phyloP scores from a whole-genome alignment of 1,140 invertebrate genomes.

The Gryon sp. region DNA sequence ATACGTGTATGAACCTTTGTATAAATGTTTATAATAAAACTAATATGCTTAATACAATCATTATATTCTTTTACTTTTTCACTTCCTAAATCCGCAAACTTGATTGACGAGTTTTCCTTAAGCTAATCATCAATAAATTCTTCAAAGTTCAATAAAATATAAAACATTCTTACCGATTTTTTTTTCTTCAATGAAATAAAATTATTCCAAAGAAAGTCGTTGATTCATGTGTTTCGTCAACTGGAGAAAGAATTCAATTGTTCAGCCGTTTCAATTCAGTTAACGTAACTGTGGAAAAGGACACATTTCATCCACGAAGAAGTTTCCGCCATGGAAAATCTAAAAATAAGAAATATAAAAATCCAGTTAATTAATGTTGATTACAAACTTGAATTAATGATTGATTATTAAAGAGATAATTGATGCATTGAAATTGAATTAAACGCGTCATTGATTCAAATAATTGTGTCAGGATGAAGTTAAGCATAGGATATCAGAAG shows the following conservation, averaged over 20 bases:
- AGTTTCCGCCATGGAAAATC: slow-evolving; percentile 1
- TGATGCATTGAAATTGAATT: neutral
- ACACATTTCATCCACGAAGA: neutral
- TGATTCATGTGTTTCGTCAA: slow-evolving; percentile 1
- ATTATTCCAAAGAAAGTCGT: slow-evolving; percentile 32
- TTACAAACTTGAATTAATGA: neutral
- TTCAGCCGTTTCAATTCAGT: neutral
- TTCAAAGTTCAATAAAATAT: slow-evolving; percentile 36
- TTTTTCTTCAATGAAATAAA: neutral
- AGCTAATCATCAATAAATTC: slow-evolving; percentile 47
- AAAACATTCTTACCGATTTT: slow-evolving; percentile 23
- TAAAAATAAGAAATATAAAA: slow-evolving; percentile 2
- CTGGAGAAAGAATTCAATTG: slow-evolving; percentile 39
- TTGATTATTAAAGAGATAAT: slow-evolving; percentile 10
- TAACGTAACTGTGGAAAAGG: neutral
- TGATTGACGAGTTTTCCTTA: slow-evolving; percentile 14
- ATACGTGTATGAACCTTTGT: slow-evolving; percentile 67
- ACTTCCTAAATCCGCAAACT: slow-evolving; percentile 8
- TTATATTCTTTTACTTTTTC: neutral
- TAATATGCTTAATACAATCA: slow-evolving; percentile 50
- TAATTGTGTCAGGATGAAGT: slow-evolving; percentile 13
- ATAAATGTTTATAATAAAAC: slow-evolving; percentile 73
- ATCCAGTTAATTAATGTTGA: slow-evolving; percentile 12
- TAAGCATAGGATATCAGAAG: slow-evolving; percentile 10
- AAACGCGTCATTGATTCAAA: slow-evolving; percentile 12